Evolutionary conservation across 2,888 invertebrate genomes (phyloP), one percentile per base, ranked within the genome.

Genomic region (Dryobota labecula): DNA sequence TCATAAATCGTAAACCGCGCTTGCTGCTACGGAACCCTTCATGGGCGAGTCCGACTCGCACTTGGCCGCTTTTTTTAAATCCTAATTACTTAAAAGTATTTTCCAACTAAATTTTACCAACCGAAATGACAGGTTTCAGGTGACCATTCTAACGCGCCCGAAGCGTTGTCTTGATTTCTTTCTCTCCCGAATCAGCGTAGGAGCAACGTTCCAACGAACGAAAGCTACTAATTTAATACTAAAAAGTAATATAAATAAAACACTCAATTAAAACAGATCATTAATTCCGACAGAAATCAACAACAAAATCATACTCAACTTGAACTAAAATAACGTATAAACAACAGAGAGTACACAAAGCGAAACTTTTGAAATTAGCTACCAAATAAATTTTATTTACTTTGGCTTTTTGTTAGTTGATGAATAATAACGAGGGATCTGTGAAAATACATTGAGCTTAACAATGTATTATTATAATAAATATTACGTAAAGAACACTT

Each of bases 371-470:
- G 69, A 76, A 83, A 85, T 84, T 80, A 73, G 56, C 60, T 53
- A 64, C 45, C 54, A 38, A 82, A 66, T 73, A 73, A 78, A 79
- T 64, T 80, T 76, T 86, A 89, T 89, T 86, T 86, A 84, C 82
- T 82, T 86, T 85, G 70, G 76, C 70, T 74, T 80, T 85, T 83
- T 77, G 76, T 70, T 82, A 76, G 71, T 82, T 84, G 76, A 86
- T 85, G 80, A 81, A 84, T 85, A 88, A 87, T 86, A 86, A 87
- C 78, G 78, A 77, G 71, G 70, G 63, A 84, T 81, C 82, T 86
- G 78, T 62, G 70, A 83, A 79, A 83, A 82, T 70, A 78, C 63
- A 78, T 70, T 57, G 75, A 75, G 67, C 69, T 69, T 53, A 72
- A 76, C 73, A 76, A 80, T 78, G 77, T 80, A 73, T 79, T 69